These are phyloP conservation scores for Paracanthobrama guichenoti DNA, from an alignment of 2,113 vertebrate genomes.

Conservation along the genomic window DNA sequence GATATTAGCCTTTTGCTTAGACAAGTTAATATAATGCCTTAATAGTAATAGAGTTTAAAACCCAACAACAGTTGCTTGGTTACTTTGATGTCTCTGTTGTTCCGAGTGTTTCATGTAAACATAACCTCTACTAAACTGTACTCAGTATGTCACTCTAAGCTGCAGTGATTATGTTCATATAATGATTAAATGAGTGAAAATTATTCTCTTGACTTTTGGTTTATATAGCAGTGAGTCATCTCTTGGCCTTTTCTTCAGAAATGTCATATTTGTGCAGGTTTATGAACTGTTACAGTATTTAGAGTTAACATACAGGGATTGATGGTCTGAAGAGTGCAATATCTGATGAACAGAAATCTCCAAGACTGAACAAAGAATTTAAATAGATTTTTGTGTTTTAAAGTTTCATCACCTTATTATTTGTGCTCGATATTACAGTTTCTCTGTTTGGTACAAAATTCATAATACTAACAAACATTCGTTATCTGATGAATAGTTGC, in stretches of 20 bases:
- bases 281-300: neutral
- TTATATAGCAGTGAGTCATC: conserved; percentile 24
- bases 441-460: conserved; percentile 21
- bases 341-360: neutral
- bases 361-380: neutral
- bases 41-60: conserved; percentile 36
- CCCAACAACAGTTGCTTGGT: conserved; percentile 63
- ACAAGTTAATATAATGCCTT: neutral
- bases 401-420: neutral
- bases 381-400: neutral
- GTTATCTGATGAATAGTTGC: neutral
- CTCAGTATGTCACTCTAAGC: neutral
- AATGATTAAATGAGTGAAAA: conserved; percentile 20
- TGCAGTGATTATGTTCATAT: neutral
- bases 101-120: conserved; percentile 31
- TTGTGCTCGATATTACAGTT: neutral
- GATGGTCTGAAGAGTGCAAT: neutral
- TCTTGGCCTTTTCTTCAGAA: conserved; percentile 13
- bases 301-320: neutral
- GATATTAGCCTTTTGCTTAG: neutral
- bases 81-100: conserved; percentile 36
- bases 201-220: conserved; percentile 16
- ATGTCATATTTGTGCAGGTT: conserved; percentile 27
- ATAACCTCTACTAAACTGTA: conserved; percentile 32
- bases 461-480: neutral